phyloP scores from a whole-genome alignment of 2,113 vertebrate genomes.

The Pedetes capensis region DNA sequence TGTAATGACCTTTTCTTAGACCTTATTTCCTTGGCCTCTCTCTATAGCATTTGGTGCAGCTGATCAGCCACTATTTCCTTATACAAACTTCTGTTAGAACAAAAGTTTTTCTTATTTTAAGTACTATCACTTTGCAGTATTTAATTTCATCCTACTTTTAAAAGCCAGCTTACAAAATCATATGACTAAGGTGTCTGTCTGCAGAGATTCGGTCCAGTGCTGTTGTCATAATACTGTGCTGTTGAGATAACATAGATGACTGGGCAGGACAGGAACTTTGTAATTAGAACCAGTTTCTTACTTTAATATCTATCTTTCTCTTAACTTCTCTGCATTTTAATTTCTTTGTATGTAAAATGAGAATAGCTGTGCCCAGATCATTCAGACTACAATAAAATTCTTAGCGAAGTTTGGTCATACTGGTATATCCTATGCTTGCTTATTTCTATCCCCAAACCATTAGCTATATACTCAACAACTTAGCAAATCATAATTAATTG shows the following conservation, averaged over 20 bases:
- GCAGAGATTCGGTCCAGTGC: background rate
- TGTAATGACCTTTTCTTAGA: background rate
- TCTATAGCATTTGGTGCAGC: background rate
- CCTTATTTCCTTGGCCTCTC: background rate
- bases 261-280: background rate
- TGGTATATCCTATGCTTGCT: background rate
- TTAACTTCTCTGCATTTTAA: background rate
- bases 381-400: background rate
- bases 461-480: background rate
- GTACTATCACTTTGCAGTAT: background rate
- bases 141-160: constrained; percentile 3
- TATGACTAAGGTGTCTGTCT: background rate
- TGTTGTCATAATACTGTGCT: background rate
- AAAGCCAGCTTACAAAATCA: background rate
- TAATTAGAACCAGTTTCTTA: background rate
- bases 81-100: background rate
- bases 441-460: background rate
- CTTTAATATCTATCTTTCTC: background rate
- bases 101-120: background rate
- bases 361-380: background rate
- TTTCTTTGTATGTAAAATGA: background rate
- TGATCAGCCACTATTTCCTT: background rate
- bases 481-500: background rate
- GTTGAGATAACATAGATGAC: background rate
- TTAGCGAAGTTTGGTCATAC: background rate